Conservation (phyloP, 2,113 vertebrate genomes). For the Scophthalmus maximus region DNA sequence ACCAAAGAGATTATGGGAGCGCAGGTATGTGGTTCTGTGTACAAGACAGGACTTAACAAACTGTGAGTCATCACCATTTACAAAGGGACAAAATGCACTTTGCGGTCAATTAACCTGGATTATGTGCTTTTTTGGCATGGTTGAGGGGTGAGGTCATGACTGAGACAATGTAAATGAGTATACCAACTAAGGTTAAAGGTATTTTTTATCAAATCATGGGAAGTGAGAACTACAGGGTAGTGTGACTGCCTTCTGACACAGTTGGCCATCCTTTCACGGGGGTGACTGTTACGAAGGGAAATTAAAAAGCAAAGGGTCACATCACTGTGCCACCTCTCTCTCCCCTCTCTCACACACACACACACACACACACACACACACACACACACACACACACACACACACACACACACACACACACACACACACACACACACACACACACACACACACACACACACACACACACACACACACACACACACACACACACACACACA, state of each 20-base stretch:
- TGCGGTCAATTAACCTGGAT: constrained; percentile 34
- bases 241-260: constrained; percentile 16
- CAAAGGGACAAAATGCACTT: constrained; percentile 22
- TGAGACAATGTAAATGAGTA: constrained; percentile 11
- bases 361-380: not conserved
- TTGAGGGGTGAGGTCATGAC: constrained; percentile 35
- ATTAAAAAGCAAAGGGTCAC: not conserved
- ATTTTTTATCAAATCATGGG: constrained; percentile 10
- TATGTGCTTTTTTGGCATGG: constrained; percentile 6
- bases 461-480: not conserved
- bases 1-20: constrained; percentile 16
- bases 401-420: not conserved
- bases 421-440: not conserved
- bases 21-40: constrained; percentile 40
- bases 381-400: constrained; percentile 1
- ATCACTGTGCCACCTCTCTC: not conserved
- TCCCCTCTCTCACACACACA: constrained; percentile 3
- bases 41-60: constrained; percentile 11
- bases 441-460: not conserved
- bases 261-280: not conserved
- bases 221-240: not conserved
- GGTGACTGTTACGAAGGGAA: constrained; percentile 6
- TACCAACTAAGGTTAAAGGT: not conserved
- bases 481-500: not conserved
- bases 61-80: constrained; percentile 38